A percentile compares a stretch with the other conserved stretches of the same genome.
These are phyloP conservation scores for Osmoderma eremita DNA, from an alignment of 2,888 invertebrate species.

Conservation along the genomic window DNA sequence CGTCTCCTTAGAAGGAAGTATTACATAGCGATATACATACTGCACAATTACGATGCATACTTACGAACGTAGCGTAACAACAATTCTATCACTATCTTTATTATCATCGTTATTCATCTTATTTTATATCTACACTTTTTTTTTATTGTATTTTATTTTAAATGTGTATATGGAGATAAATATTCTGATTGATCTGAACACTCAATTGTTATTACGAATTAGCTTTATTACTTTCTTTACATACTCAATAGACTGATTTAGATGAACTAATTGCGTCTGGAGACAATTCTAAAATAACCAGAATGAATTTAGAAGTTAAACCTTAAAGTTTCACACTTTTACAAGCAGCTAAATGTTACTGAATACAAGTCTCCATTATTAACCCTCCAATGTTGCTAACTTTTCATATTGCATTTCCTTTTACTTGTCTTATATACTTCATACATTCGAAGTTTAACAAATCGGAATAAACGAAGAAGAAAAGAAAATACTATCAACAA, in stretches of 20 bases:
- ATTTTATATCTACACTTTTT: neutral
- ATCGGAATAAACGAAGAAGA: too few relatives aligned
- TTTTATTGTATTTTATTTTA: slow-evolving; percentile 1
- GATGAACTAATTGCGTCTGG: neutral
- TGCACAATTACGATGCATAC: slow-evolving; percentile 8
- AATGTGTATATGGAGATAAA: slow-evolving; percentile 22
- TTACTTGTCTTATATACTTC: too few relatives aligned
- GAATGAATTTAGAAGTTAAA: too few relatives aligned
- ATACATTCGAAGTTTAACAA: too few relatives aligned
- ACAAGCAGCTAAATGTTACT: too few relatives aligned
- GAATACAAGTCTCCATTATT: too few relatives aligned
- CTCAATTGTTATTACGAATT: neutral
- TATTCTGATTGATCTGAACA: neutral
- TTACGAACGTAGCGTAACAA: neutral
- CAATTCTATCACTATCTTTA: neutral
- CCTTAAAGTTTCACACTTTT: too few relatives aligned
- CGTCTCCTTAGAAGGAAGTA: neutral
- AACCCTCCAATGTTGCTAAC: too few relatives aligned
- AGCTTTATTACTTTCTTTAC: slow-evolving; percentile 1
- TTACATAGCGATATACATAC: neutral
- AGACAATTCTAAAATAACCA: too few relatives aligned
- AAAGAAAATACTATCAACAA: too few relatives aligned
- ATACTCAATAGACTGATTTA: slow-evolving; percentile 20
- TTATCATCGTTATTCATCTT: neutral
- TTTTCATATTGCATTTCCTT: too few relatives aligned